A percentile compares a stretch with the other conserved stretches of the same genome.
Conservation (phyloP, 2,888 invertebrate species). For the Gryllus longicercus region DNA sequence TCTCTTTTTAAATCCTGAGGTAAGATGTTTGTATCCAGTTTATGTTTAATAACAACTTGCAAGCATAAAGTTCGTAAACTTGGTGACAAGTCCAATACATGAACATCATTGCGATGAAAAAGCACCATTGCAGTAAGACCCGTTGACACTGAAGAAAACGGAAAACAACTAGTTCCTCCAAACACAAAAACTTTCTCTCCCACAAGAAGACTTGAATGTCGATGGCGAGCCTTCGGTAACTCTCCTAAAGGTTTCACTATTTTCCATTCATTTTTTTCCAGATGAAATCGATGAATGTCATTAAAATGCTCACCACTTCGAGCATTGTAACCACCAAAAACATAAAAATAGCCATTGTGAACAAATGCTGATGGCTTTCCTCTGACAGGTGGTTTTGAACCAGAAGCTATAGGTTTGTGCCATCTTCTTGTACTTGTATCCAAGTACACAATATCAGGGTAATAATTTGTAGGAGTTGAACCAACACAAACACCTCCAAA, state of each 20-base stretch:
- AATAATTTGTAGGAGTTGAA: neutral
- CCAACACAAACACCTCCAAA: neutral
- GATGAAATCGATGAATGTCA: neutral
- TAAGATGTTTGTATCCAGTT: neutral
- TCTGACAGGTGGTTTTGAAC: neutral
- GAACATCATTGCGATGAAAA: neutral
- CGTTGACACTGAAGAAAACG: neutral
- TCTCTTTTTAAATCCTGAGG: conserved; percentile 19
- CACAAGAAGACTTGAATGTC: neutral
- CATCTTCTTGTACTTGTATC: neutral
- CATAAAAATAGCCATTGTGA: neutral
- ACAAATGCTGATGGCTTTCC: neutral
- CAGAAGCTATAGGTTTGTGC: neutral
- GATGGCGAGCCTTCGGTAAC: neutral
- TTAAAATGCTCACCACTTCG: neutral
- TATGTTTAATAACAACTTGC: neutral
- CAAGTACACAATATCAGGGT: neutral
- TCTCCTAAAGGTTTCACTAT: neutral
- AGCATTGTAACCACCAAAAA: neutral
- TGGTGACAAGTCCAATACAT: conserved; percentile 18
- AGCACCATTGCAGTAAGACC: neutral
- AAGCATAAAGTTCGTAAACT: conserved; percentile 17
- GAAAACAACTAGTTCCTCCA: conserved; percentile 2
- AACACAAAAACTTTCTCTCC: neutral
- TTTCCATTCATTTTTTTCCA: neutral